A percentile compares a stretch with the other conserved stretches of the same genome.
Conservation (phyloP, 1,140 invertebrate species). For the Bombus superbus region DNA sequence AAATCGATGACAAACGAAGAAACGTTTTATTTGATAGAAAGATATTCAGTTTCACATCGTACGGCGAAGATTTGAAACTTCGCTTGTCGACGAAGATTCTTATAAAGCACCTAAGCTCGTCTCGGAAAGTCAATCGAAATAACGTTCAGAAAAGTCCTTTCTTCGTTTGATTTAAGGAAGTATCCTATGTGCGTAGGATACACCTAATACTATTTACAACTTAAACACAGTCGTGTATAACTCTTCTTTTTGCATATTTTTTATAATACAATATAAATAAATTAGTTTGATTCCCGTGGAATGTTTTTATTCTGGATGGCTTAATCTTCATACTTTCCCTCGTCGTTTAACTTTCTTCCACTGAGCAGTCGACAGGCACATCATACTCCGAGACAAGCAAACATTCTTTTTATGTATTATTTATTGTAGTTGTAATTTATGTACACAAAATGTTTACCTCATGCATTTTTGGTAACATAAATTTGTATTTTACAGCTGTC, state of each 20-base stretch:
- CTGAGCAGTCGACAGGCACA: no score
- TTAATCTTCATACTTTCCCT: no score
- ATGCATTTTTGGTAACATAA: slow-evolving; percentile 21
- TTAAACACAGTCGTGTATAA: background rate
- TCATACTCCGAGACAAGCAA: background rate
- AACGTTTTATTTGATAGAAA: background rate
- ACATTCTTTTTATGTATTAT: slow-evolving; percentile 11
- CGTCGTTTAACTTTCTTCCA: background rate
- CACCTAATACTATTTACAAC: background rate
- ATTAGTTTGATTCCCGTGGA: background rate
- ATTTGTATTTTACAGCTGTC: slow-evolving; percentile 7
- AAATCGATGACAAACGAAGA: background rate
- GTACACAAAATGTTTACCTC: slow-evolving; percentile 36
- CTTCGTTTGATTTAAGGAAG: background rate
- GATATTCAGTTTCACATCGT: background rate
- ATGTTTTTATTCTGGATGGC: background rate
- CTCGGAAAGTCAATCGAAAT: background rate
- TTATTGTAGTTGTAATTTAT: slow-evolving; percentile 44
- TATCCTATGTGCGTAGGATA: background rate
- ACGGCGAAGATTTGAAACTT: background rate
- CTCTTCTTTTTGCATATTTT: background rate
- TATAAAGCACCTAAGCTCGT: background rate
- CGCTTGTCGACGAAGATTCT: background rate
- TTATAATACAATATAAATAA: background rate
- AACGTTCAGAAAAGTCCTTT: background rate